Base-by-base conservation (phyloP, 2,113 vertebrate genomes). In the Synodontis membranacea region DNA sequence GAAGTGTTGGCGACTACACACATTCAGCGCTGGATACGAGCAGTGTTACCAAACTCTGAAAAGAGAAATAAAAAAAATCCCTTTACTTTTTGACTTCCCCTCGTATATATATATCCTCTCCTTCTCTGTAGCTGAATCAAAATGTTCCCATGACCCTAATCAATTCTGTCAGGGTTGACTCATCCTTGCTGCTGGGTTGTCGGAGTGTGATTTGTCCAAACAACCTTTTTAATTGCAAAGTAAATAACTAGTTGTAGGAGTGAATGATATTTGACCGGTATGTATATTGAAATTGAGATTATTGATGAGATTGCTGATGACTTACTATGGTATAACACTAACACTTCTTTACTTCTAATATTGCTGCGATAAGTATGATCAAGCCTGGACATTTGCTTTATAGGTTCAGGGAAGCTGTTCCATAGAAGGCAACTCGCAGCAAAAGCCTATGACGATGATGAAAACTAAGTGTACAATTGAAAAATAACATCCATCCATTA, bases 101-200 rank as follows among this genome's bases (percentile, higher is more conserved):
- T n/a, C n/a, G n/a, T n/a, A n/a, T n/a, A n/a, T n/a, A n/a, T n/a
- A 80, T 75, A 37, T 79, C 74, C 81, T 80, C 62, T 80, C 31
- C 42, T 62, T 21, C 72, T 58, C 52, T 46, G 14, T 50, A 17
- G 19, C 62, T 21, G 28, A 81, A 46, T 66, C 44, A 44, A 28
- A 80, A 86, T 64, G 23, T 81, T 79, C 82, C 44, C 62, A 28
- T 80, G 42, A 19, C 34, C 31, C 44, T 62, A 5, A 62, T 76
- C 54, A 34, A 12, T n/a, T 78, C 48, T 39, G 28, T 68, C 72
- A 83, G 14, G 39, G 68, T n/a, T 82, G 58, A n/a, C 9, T 81
- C 70, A 74, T 34, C 66, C 12, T 80, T 8, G 37, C 37, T 3
- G 28, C 34, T 62, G 14, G 62, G 81, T 82, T 31, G 83, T 76